A percentile compares a stretch with the other conserved stretches of the same genome.
phyloP scores from a whole-genome alignment of 1,140 invertebrate genomes.

The Galendromus occidentalis region DNA sequence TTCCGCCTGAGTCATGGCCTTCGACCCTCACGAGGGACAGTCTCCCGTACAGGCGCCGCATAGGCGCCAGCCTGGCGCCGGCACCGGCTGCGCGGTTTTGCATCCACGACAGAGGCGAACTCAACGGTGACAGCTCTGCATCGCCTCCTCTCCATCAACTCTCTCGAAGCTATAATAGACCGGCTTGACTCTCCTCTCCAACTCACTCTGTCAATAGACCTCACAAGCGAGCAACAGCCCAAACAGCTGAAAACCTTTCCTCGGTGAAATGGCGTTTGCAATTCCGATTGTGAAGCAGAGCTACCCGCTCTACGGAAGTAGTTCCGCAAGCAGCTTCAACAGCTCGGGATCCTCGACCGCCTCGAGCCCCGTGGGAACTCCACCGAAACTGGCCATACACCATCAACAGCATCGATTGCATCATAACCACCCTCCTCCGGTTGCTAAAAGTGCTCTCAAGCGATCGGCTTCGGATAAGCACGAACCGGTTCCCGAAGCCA shows the following conservation, averaged over 20 bases:
- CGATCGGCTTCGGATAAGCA: too few species aligned
- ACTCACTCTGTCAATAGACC: too few species aligned
- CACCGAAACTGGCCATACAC: not conserved
- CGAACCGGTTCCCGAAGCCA: not conserved
- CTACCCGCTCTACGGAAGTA: not conserved
- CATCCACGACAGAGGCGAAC: not conserved
- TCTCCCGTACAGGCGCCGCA: not conserved
- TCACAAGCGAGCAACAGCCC: too few species aligned
- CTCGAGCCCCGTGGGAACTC: not conserved
- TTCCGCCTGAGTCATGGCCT: too few species aligned
- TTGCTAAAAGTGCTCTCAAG: not conserved
- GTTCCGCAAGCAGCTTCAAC: not conserved
- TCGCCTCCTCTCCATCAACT: not conserved
- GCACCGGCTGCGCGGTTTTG: too few species aligned
- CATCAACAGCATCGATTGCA: not conserved
- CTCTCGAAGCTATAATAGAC: not conserved
- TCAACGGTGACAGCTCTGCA: not conserved
- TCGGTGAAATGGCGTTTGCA: not conserved
- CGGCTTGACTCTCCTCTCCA: too few species aligned
- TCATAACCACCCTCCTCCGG: not conserved
- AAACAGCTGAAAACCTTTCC: too few species aligned
- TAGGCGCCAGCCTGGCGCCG: slow-evolving; percentile 2
- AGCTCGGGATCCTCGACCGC: not conserved
- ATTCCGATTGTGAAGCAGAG: slow-evolving; percentile 5
- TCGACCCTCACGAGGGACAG: too few species aligned